Base-by-base conservation (phyloP, 64 coral and sea anemone genomes). In the Montipora capricornis region DNA sequence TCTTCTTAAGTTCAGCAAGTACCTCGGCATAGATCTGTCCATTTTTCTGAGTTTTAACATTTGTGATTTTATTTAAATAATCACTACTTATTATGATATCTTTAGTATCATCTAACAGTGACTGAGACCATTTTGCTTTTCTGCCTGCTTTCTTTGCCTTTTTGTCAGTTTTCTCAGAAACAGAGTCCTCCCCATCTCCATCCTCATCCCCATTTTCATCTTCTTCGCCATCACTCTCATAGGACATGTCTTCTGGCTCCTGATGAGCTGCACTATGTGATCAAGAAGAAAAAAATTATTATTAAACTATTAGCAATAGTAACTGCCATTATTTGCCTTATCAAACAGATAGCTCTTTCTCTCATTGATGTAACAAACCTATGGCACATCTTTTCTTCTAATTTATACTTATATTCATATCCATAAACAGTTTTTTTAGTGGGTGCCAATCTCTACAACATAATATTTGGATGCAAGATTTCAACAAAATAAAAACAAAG, bases 21-120 rank as follows among this genome's bases (percentile, higher is more conserved):
- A 94, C 80, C 7, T 68, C 19, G 9, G 87, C 77, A 94, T 94
- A 89, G 80, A 94, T 89, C 88, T 83, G 79, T 2, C 93, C 78
- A 81, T 94, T 94, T 94, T 94, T 89, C 66, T 84, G 79, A 4
- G 87, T 94, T 89, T 94, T 87, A 55, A 55, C 52, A 29, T 29
- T 29, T 1, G 26, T 29, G 26, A 29, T 29, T 29, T 29, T 29
- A 29, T 29, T 29, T 29, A 29, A 29, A 29, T 29, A 29, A 29
- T 29, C 26, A 29, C 26, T 29, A 29, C 26, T 29, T 29, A 29
- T 29, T 29, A 29, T 29, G 26, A 29, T 29, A 29, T 29, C 26
- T 29, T 29, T 29, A 29, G 26, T 29, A 29, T 29, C 26, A 29
- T 29, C 26, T 60, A 60, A 60, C 19, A 73, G 12, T 12, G 48